phyloP scores from a whole-genome alignment of 2,797 vertebrate species.

The Avahi laniger region DNA sequence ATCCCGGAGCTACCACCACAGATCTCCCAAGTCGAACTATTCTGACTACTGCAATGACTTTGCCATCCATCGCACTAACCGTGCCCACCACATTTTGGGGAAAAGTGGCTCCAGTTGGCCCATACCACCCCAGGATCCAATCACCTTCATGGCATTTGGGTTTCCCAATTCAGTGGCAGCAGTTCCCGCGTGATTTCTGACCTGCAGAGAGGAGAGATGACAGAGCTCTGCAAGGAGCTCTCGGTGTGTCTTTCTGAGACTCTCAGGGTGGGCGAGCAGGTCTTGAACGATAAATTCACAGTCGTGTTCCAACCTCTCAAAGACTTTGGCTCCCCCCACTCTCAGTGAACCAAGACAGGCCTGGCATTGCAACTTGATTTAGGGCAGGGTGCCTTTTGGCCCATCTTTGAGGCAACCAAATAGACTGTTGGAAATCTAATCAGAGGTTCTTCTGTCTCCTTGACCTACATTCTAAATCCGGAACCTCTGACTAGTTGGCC shows the following conservation, averaged over 20 bases:
- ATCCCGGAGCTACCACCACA: background rate
- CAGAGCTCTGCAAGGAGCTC: too few relatives aligned
- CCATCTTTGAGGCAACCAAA: background rate
- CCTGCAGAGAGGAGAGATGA: too few relatives aligned
- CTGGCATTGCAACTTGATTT: background rate
- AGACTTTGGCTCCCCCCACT: background rate
- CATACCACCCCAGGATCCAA: background rate
- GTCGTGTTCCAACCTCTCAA: too few relatives aligned
- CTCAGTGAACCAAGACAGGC: background rate
- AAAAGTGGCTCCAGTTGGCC: background rate
- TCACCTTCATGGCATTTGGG: background rate
- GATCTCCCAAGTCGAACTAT: background rate
- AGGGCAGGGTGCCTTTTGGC: background rate
- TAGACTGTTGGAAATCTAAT: too few relatives aligned
- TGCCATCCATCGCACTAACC: background rate
- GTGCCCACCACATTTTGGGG: background rate
- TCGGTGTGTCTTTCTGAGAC: too few relatives aligned
- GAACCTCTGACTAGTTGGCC: too few relatives aligned
- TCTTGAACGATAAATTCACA: background rate
- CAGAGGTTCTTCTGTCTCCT: too few relatives aligned
- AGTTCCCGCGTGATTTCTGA: background rate
- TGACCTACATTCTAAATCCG: background rate
- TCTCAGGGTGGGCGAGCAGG: too few relatives aligned
- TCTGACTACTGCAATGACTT: background rate
- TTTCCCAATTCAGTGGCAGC: background rate